Percentiles rank a stretch among this genome's conserved stretches.
Conservation (phyloP, 1,140 invertebrate genomes). For the Sarcophaga peregrina region DNA sequence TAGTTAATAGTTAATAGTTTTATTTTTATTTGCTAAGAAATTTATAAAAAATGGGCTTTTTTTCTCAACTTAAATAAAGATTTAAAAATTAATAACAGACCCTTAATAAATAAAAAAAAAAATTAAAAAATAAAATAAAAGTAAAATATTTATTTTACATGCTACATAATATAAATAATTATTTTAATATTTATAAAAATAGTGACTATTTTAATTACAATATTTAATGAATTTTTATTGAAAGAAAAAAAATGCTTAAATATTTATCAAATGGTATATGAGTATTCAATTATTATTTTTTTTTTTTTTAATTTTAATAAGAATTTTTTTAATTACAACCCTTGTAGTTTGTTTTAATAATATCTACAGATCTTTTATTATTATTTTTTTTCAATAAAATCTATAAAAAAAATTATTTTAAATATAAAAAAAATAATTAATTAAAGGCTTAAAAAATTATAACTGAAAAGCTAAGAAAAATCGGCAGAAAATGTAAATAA, state of each 20-base stretch:
- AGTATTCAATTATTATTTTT: conserved; percentile 28
- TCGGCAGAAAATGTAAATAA: too few relatives aligned
- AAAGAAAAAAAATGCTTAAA: conserved; percentile 29
- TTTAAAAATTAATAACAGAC: too few relatives aligned
- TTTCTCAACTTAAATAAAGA: too few relatives aligned
- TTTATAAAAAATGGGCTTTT: too few relatives aligned
- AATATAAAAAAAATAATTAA: background rate
- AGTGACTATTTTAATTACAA: conserved; percentile 3
- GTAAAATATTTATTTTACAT: too few relatives aligned
- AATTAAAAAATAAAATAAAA: too few relatives aligned
- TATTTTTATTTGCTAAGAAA: too few relatives aligned
- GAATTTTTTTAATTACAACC: background rate
- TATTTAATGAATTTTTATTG: background rate
- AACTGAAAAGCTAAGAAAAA: background rate
- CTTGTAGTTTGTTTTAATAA: too few relatives aligned
- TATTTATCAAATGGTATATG: conserved; percentile 33
- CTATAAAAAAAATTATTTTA: background rate
- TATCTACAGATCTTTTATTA: too few relatives aligned
- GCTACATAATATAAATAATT: background rate
- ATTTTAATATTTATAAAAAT: conserved; percentile 36
- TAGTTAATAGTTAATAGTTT: background rate
- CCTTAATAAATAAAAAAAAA: too few relatives aligned
- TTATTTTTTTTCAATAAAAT: background rate
- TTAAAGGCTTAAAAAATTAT: background rate
- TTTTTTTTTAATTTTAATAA: background rate